These are phyloP conservation scores for Brachyptera risi DNA, from an alignment of 2,888 invertebrate species.

Conservation along the genomic window DNA sequence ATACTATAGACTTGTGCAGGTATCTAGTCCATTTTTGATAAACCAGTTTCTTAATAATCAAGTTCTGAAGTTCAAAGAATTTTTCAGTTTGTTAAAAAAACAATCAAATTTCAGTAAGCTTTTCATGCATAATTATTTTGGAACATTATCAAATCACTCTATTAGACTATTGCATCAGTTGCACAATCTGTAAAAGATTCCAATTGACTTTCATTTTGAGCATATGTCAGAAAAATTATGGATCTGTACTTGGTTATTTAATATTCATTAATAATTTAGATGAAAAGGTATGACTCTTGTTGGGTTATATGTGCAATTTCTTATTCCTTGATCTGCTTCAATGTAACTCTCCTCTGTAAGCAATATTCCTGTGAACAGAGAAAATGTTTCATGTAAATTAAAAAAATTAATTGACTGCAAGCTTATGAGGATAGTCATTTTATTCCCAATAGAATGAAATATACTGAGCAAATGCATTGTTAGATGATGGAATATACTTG, in stretches of 20 bases:
- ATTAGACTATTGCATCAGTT: background rate
- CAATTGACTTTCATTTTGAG: background rate
- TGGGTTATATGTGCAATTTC: background rate
- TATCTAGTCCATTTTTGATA: too few species aligned
- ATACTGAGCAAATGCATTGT: too few species aligned
- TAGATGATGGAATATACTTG: too few species aligned
- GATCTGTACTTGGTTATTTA: too few species aligned
- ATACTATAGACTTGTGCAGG: too few species aligned
- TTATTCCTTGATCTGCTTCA: background rate
- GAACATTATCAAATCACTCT: background rate
- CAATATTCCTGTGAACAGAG: constrained; percentile 39
- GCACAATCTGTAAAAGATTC: background rate
- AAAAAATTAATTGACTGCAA: background rate
- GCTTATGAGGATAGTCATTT: background rate
- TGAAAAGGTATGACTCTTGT: background rate
- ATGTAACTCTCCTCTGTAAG: constrained; percentile 38
- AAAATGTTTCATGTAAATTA: background rate
- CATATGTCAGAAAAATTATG: background rate
- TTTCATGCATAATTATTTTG: background rate
- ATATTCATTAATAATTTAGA: too few species aligned
- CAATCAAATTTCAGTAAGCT: too few species aligned
- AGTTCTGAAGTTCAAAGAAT: too few species aligned
- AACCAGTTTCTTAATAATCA: too few species aligned
- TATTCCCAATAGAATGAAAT: too few species aligned
- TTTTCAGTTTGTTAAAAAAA: too few species aligned